Percentiles rank a stretch among this genome's conserved stretches.
Conservation (phyloP, 1,140 invertebrate genomes). For the Lepidotrigona ventralis region DNA sequence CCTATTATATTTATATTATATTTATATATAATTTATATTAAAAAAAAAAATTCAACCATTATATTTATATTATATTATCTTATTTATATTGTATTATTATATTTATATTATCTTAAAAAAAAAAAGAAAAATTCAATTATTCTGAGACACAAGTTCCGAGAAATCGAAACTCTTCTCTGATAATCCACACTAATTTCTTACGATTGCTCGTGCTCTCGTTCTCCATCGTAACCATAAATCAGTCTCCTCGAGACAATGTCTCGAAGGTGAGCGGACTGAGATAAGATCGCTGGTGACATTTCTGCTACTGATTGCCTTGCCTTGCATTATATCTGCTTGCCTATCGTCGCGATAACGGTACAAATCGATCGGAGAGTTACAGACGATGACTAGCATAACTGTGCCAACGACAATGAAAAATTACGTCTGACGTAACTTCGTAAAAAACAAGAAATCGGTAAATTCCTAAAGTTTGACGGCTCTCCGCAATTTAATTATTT, state of each 20-base stretch:
- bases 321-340: conserved; percentile 21
- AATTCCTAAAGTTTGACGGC: too few relatives aligned
- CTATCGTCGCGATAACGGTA: conserved; percentile 32
- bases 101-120: too few relatives aligned
- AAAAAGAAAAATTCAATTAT: background rate
- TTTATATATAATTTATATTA: too few relatives aligned
- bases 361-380: background rate
- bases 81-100: too few relatives aligned
- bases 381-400: too few relatives aligned
- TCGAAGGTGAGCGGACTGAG: conserved; percentile 53
- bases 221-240: background rate
- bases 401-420: too few relatives aligned
- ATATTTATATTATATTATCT: too few relatives aligned
- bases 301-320: conserved; percentile 48
- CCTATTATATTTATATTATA: too few relatives aligned
- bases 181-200: background rate
- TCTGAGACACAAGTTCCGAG: background rate
- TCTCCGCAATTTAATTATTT: too few relatives aligned
- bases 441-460: too few relatives aligned
- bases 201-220: background rate
- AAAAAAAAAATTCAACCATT: too few relatives aligned
- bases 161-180: background rate
- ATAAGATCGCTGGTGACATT: conserved; percentile 62
- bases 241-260: conserved; percentile 20
- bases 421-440: too few relatives aligned